These are phyloP conservation scores for Apocheima hispidaria DNA, from an alignment of 2,888 invertebrate genomes.

Conservation along the genomic window DNA sequence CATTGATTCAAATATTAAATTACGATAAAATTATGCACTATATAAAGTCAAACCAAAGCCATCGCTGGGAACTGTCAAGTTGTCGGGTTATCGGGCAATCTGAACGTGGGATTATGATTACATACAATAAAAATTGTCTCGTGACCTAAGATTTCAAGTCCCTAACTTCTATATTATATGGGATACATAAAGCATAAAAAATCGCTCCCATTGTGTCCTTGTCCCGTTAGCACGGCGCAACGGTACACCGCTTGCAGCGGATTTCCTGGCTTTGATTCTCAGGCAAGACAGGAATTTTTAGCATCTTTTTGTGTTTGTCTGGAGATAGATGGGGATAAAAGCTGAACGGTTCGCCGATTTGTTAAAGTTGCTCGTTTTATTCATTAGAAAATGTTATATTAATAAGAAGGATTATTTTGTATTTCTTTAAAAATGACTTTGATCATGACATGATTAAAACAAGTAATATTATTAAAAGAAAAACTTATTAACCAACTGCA, in stretches of 20 bases:
- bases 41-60: too few relatives aligned
- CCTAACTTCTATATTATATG: slow-evolving; percentile 6
- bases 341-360: slow-evolving; percentile 24
- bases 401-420: neutral
- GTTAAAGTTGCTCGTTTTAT: neutral
- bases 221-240: slow-evolving; percentile 72
- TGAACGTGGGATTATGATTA: too few relatives aligned
- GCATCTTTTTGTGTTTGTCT: slow-evolving; percentile 40
- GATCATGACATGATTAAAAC: too few relatives aligned
- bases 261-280: slow-evolving; percentile 77
- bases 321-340: slow-evolving; percentile 32
- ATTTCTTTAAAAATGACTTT: too few relatives aligned
- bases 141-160: slow-evolving; percentile 2
- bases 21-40: too few relatives aligned
- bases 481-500: too few relatives aligned
- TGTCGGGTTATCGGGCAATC: too few relatives aligned
- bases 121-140: too few relatives aligned
- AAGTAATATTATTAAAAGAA: too few relatives aligned
- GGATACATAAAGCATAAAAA: slow-evolving; percentile 34
- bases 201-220: slow-evolving; percentile 40
- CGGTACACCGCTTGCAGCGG: slow-evolving; percentile 64
- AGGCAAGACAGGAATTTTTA: slow-evolving; percentile 68
- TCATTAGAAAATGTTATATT: neutral
- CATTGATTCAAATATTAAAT: too few relatives aligned
- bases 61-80: too few relatives aligned